Conservation (phyloP, 2,113 vertebrate species). For the Limanda limanda region DNA sequence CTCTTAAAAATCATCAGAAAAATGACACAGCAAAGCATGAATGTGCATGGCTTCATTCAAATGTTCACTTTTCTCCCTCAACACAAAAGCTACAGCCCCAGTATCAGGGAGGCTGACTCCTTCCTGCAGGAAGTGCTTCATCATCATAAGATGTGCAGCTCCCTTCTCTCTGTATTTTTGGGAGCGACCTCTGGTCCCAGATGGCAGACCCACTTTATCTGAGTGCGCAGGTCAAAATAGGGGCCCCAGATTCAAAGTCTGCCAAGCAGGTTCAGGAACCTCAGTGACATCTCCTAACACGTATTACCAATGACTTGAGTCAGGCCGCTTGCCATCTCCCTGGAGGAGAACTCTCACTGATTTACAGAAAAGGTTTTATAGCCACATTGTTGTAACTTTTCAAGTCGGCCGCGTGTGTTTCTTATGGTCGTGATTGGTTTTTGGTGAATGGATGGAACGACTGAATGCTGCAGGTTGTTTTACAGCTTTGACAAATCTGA, state of each 20-base stretch:
- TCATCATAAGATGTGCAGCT: conserved; percentile 63
- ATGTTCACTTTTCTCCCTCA: conserved; percentile 44
- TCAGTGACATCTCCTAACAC: conserved; percentile 51
- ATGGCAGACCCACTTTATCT: conserved; percentile 52
- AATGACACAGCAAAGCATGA: background rate
- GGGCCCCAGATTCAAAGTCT: conserved; percentile 45
- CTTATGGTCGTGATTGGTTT: background rate
- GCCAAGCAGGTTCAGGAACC: conserved; percentile 53
- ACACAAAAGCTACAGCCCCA: conserved; percentile 30
- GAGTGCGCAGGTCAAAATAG: conserved; percentile 57
- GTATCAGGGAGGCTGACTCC: conserved; percentile 50
- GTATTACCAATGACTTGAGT: conserved; percentile 57
- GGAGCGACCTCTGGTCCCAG: conserved; percentile 45
- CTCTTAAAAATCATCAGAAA: background rate
- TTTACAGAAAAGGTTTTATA: conserved; percentile 48
- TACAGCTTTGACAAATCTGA: conserved; percentile 26
- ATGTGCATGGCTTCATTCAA: conserved; percentile 27
- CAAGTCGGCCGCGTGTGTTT: conserved; percentile 15
- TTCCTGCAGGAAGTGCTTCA: conserved; percentile 69
- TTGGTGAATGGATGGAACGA: conserved; percentile 11
- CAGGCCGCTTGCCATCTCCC: conserved; percentile 38
- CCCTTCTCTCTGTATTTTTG: conserved; percentile 48
- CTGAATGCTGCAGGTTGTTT: conserved; percentile 22
- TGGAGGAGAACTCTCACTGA: conserved; percentile 43
- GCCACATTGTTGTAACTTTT: conserved; percentile 44